phyloP scores from a whole-genome alignment of 2,797 vertebrate genomes.

The Chelonia mydas region DNA sequence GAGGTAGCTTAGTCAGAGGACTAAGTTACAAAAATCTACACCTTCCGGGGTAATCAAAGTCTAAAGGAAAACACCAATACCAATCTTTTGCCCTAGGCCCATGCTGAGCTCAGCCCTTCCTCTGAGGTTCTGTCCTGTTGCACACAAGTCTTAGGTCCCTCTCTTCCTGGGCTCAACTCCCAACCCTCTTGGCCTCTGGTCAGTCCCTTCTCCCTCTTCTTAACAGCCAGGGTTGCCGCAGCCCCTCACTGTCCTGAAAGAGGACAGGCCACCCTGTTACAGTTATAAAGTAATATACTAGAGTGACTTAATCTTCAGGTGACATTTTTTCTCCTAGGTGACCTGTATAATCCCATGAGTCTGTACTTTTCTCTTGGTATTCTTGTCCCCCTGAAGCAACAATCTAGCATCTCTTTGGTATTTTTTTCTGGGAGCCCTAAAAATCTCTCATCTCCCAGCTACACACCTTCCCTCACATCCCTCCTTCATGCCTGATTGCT shows the following conservation, averaged over 20 bases:
- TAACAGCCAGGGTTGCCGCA: too few relatives aligned
- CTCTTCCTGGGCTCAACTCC: too few relatives aligned
- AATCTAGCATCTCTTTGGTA: not conserved
- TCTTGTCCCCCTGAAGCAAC: not conserved
- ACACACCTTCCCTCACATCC: not conserved
- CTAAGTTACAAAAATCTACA: too few relatives aligned
- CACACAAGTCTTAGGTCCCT: not conserved
- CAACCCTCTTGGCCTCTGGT: too few relatives aligned
- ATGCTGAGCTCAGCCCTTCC: not conserved
- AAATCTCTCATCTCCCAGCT: not conserved
- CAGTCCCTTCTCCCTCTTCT: too few relatives aligned
- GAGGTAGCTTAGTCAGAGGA: too few relatives aligned
- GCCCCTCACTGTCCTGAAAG: not conserved
- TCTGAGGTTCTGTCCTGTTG: not conserved
- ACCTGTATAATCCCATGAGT: not conserved
- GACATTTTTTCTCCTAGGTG: not conserved
- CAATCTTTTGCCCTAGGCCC: too few relatives aligned
- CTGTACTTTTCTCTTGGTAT: not conserved
- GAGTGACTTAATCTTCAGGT: not conserved
- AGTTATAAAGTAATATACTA: not conserved
- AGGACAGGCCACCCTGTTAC: not conserved
- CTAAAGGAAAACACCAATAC: too few relatives aligned
- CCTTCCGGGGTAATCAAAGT: too few relatives aligned
- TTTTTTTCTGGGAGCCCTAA: not conserved
- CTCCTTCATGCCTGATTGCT: not conserved